A percentile compares a stretch with the other conserved stretches of the same genome.
Evolutionary conservation across 2,113 vertebrate genomes (phyloP).

Genomic region (Anolis sagrei): DNA sequence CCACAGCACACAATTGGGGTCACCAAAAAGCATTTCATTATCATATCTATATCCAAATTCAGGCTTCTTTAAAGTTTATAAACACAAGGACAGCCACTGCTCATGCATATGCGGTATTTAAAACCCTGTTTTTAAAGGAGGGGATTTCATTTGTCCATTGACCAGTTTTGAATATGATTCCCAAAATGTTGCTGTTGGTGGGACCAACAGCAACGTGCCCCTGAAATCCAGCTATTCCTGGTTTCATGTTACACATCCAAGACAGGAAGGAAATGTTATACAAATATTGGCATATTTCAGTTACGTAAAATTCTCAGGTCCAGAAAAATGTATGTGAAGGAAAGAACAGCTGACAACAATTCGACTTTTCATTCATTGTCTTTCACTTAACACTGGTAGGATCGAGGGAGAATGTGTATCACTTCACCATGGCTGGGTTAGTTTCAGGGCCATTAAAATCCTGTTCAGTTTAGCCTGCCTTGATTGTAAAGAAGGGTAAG

Average conservation of each 20-base stretch:
- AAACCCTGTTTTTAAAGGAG: neutral
- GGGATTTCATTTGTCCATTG: neutral
- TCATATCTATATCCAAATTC: neutral
- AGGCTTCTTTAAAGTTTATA: conserved; percentile 4
- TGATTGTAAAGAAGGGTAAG: conserved; percentile 5
- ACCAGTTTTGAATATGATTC: neutral
- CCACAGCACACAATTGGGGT: neutral
- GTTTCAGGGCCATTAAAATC: conserved; percentile 45
- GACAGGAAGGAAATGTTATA: conserved; percentile 32
- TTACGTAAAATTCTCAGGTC: conserved; percentile 26
- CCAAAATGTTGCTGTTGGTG: neutral
- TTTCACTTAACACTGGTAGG: conserved; percentile 37
- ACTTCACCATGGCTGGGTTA: conserved; percentile 47
- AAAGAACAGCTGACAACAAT: conserved; percentile 44
- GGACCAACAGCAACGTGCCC: neutral
- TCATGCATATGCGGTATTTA: neutral
- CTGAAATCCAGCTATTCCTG: conserved; percentile 4
- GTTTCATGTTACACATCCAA: neutral
- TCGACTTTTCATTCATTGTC: conserved; percentile 13
- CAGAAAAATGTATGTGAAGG: conserved; percentile 38
- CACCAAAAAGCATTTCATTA: conserved; percentile 5
- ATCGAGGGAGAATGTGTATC: conserved; percentile 40
- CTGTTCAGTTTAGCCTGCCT: conserved; percentile 49
- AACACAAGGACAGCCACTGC: neutral
- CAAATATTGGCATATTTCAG: neutral